phyloP scores from a whole-genome alignment of 2,797 vertebrate genomes.

The Petrocephalus sullivani region DNA sequence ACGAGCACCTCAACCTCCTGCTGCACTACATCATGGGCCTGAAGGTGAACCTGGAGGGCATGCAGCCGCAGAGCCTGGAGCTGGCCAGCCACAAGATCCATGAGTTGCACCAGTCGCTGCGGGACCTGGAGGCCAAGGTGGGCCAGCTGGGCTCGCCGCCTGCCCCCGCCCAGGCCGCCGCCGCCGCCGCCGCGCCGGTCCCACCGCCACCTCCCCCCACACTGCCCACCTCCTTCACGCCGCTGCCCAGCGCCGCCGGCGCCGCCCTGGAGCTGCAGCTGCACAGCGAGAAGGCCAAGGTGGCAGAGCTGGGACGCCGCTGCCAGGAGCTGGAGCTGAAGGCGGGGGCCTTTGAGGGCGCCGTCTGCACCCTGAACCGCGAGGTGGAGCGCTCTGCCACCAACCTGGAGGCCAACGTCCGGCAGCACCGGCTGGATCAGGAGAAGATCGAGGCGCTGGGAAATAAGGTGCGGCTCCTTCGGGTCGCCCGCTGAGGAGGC shows the following conservation, averaged over 20 bases:
- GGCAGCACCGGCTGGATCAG: constrained; percentile 84
- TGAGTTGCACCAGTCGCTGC: constrained; percentile 59
- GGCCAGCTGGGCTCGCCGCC: constrained; percentile 54
- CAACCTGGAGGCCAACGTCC: constrained; percentile 79
- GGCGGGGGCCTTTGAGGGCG: constrained; percentile 86
- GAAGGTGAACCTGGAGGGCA: constrained; percentile 71
- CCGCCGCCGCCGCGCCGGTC: constrained; percentile 48
- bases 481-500: not conserved
- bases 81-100: constrained; percentile 66
- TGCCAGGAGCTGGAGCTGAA: constrained; percentile 83
- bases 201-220: constrained; percentile 43
- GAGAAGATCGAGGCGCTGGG: constrained; percentile 87
- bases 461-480: constrained; percentile 71
- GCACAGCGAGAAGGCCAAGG: constrained; percentile 64
- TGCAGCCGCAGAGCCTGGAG: constrained; percentile 71
- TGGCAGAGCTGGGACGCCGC: constrained; percentile 66
- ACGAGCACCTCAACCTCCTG: constrained; percentile 83
- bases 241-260: constrained; percentile 19
- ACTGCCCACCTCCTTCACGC: constrained; percentile 57
- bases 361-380: constrained; percentile 88
- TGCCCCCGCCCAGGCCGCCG: constrained; percentile 40
- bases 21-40: constrained; percentile 78
- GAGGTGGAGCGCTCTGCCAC: constrained; percentile 82
- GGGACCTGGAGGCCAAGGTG: constrained; percentile 40
- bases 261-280: constrained; percentile 41